phyloP scores from a whole-genome alignment of 2,797 vertebrate genomes.

The Microcaecilia unicolor region DNA sequence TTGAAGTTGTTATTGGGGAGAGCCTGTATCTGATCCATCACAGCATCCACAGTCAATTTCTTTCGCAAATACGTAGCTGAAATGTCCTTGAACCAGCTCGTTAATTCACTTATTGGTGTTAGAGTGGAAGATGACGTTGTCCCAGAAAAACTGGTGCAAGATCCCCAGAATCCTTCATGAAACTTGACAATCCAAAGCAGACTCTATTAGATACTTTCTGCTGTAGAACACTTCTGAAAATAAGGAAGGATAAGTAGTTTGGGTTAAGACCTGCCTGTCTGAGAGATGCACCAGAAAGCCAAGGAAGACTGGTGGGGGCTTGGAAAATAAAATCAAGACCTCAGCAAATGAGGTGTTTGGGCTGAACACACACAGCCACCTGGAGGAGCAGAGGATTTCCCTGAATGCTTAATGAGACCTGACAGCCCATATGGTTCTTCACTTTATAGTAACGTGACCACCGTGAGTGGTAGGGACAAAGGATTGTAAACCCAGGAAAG shows the following conservation, averaged over 20 bases:
- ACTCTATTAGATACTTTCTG: conserved; percentile 1
- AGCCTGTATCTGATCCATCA: not conserved
- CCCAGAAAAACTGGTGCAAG: not conserved
- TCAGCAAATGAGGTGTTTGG: conserved; percentile 12
- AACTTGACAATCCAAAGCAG: conserved; percentile 4
- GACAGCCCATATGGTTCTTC: conserved; percentile 26
- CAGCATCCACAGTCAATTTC: conserved; percentile 2
- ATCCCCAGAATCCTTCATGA: not conserved
- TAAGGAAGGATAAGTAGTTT: conserved; percentile 4
- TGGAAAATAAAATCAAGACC: not conserved
- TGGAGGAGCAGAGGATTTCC: not conserved
- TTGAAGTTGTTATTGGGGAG: not conserved
- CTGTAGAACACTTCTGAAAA: not conserved
- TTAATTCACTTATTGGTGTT: conserved; percentile 17
- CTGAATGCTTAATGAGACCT: not conserved
- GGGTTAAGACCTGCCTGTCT: not conserved
- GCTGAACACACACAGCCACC: conserved; percentile 5
- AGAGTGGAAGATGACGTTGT: not conserved
- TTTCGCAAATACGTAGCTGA: conserved; percentile 20
- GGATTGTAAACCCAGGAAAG: not conserved
- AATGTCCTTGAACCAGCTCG: conserved; percentile 25
- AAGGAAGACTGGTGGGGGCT: not conserved
- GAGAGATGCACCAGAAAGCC: not conserved
- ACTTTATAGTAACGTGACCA: conserved; percentile 1
- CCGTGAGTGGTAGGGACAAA: rapidly evolving